Base-by-base conservation (phyloP, 1,140 invertebrate genomes). In the Cotesia glomerata region DNA sequence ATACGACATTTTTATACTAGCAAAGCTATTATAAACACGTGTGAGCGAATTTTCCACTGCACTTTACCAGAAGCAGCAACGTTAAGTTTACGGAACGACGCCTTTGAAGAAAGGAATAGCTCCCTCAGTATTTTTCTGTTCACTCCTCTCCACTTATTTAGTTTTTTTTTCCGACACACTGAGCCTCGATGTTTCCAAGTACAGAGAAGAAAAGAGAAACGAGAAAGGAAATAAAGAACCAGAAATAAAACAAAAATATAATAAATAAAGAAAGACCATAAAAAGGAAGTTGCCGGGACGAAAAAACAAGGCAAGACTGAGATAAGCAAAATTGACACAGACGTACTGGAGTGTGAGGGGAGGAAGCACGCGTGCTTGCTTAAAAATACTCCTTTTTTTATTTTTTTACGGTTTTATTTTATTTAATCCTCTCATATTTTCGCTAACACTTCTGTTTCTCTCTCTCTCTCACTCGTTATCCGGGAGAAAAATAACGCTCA, bases 301-400 rank as follows among this genome's bases (percentile, higher is more conserved):
- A 45, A 13, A 49, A 32, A 65, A 58, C 14, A 61, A 18, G 36
- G 34, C 66, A 26, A 13, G 16, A 36, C 36, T 58, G 71, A 75
- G 74, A 75, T 75, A 70, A 75, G 70, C 32, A 62, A 69, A 75
- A 75, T 75, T 72, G 74, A 72, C 66, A 75, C 56, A 72, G 70
- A 75, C 51, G 59, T 72, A 75, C 67, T 69, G 67, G 69, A 75
- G 68, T 58, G 68, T 69, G 67, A 58, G 36, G 68, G 54, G 32
- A 54, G 56, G 54, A 71, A 56, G 65, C 54, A 64, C 65, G 65
- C 61, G 70, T 64, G 70, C 58, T 35, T 61, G 66, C 58, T 59
- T 11, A n/a, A n/a, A n/a, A 56, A 34, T 69, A 61, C 36, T 16
- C 58, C 7, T 52, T 54, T 73, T 26, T 49, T 62, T 8, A 8